phyloP scores from a whole-genome alignment of 2,797 vertebrate species.

The Acropternis orthonyx region DNA sequence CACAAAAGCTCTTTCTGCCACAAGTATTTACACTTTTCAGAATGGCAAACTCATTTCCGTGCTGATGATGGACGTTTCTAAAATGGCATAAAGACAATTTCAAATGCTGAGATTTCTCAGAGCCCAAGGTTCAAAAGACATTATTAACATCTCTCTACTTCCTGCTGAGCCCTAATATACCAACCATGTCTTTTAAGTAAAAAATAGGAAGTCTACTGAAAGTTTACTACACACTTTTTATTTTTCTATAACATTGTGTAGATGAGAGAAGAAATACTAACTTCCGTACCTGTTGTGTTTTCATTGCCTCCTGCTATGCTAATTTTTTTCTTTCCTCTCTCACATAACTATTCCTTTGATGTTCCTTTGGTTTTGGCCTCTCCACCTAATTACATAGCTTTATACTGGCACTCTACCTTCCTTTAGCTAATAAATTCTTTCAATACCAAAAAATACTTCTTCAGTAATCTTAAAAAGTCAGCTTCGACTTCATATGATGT shows the following conservation, averaged over 20 bases:
- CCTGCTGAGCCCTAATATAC: background rate
- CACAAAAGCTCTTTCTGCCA: background rate
- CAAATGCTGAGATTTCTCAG: background rate
- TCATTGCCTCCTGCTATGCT: background rate
- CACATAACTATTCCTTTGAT: background rate
- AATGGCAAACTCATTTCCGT: background rate
- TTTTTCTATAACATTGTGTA: background rate
- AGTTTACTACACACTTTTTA: background rate
- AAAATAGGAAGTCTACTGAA: background rate
- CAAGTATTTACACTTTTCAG: background rate
- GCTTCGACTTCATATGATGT: background rate
- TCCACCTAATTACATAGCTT: background rate
- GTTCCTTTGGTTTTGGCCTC: background rate
- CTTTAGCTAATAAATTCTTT: background rate
- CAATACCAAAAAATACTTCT: background rate
- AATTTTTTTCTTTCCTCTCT: background rate
- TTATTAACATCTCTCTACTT: background rate
- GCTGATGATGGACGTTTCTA: background rate
- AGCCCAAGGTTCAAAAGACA: background rate
- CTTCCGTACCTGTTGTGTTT: background rate
- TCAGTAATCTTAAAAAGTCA: background rate
- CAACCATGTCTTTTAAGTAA: background rate
- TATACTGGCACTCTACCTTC: background rate
- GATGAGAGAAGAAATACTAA: background rate
- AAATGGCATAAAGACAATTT: background rate